Base-by-base conservation (phyloP, 2,113 vertebrate genomes). In the Pithys albifrons region DNA sequence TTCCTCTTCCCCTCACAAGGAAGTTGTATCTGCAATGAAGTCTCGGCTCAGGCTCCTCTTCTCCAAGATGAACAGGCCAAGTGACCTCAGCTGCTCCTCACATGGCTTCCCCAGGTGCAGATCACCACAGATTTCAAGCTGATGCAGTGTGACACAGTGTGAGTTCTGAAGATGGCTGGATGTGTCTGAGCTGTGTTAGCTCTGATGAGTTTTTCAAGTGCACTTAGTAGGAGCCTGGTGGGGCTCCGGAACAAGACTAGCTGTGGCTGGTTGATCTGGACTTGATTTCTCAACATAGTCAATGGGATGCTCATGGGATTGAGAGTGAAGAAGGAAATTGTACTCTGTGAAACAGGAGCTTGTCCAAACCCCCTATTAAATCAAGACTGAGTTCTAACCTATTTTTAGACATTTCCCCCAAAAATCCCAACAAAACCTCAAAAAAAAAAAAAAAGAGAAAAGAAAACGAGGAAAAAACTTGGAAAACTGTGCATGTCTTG, bases 391-490 rank as follows among this genome's bases (percentile, higher is more conserved):
- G 83, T 79, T 83, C 29, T 66, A 43, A 71, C 6, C 11, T 71
- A 54, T 80, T 84, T 88, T 90, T 84, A 80, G 69, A 93, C 46
- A 58, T 55, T 49, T 22, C 12, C 7, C 25, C 0, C 0, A 0
- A 43, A 87, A 55, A 64, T 27, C 27, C 33, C 31, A 57, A n/a
- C 12, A 76, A 46, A 39, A 20, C 16, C 14, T 27, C 41, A 57
- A 14, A 83, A 4, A 2, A 33, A 7, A 5, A 6, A 8, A 48
- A 37, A 43, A 2, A 1, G 18, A 69, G 0, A 3, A 2, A 33
- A 7, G 13, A 3, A 2, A 31, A 7, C 5, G 5, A 10, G 39
- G 31, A 39, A 2, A 1, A 35, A 71, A 39, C 0, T 2, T 19
- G 1, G 33, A 65, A 88, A 76, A 5, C 28, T 55, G 1, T 64